Evolutionary conservation across 2,888 invertebrate species (phyloP).

Genomic region (Candidula unifasciata): DNA sequence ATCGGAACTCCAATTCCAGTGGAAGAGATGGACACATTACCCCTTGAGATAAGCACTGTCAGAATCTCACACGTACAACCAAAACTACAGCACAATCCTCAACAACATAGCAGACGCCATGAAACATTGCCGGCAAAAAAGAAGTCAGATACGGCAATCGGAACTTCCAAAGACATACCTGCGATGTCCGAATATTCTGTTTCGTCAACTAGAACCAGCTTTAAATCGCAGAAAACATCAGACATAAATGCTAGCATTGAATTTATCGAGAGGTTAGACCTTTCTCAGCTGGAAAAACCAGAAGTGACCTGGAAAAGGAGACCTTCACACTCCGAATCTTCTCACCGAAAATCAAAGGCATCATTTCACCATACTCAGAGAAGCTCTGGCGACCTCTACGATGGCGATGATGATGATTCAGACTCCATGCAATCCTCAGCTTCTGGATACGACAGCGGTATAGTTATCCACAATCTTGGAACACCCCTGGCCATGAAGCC

Average conservation of each 20-base stretch:
- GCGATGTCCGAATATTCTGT: slow-evolving; percentile 27
- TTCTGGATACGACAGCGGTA: not conserved
- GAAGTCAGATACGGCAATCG: not conserved
- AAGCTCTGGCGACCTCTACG: slow-evolving; percentile 26
- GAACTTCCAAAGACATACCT: not conserved
- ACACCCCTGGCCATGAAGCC: slow-evolving; percentile 18
- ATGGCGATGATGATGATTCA: slow-evolving; percentile 51
- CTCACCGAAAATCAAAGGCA: slow-evolving; percentile 7
- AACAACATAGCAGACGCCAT: not conserved
- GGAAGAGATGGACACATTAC: not conserved
- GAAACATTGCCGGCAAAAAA: not conserved
- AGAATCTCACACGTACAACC: not conserved
- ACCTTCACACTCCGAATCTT: slow-evolving; percentile 1
- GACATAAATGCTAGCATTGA: not conserved
- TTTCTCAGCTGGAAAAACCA: slow-evolving; percentile 39
- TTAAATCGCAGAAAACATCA: not conserved
- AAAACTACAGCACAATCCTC: not conserved
- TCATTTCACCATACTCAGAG: not conserved
- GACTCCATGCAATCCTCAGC: slow-evolving; percentile 6
- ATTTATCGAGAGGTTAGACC: slow-evolving; percentile 31
- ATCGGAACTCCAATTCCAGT: slow-evolving; percentile 43
- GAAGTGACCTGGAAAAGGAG: slow-evolving; percentile 18
- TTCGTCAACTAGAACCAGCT: not conserved
- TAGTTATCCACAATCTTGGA: not conserved
- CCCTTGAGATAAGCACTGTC: not conserved